Evolutionary conservation across 2,797 vertebrate genomes (phyloP).

Genomic region (Spea hammondii): DNA sequence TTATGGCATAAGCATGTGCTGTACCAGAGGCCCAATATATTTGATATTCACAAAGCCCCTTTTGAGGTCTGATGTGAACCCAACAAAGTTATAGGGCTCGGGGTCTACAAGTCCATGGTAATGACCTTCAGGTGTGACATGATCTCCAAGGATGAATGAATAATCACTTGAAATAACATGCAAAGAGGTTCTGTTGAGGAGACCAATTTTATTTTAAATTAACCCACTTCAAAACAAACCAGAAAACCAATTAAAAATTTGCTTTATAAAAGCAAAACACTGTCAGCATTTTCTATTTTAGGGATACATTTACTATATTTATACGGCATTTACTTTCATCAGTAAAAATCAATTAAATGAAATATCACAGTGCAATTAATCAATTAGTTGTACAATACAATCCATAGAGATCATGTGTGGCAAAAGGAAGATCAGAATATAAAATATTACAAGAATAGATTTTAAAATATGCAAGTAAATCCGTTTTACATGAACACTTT

Average conservation of each 20-base stretch:
- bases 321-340: slow-evolving; percentile 15
- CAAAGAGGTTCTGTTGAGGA: no score
- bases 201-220: slow-evolving; percentile 38
- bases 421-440: slow-evolving; percentile 15
- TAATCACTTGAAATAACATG: no score
- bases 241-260: slow-evolving; percentile 13
- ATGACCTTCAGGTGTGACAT: no score
- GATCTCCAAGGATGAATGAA: no score
- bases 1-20: no score
- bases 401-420: slow-evolving; percentile 21
- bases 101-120: no score
- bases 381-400: slow-evolving; percentile 33
- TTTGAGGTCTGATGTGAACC: no score
- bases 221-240: slow-evolving; percentile 32
- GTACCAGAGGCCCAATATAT: no score
- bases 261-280: slow-evolving; percentile 49
- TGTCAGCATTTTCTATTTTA: slow-evolving; percentile 31
- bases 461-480: not conserved
- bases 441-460: slow-evolving; percentile 35
- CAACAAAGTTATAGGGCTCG: no score
- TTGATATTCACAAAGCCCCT: no score
- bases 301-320: slow-evolving; percentile 21
- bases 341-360: slow-evolving; percentile 33
- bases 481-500: no score
- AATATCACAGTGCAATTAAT: slow-evolving; percentile 38